Evolutionary conservation across 2,113 vertebrate genomes (phyloP).

Genomic region (Pantherophis guttatus): DNA sequence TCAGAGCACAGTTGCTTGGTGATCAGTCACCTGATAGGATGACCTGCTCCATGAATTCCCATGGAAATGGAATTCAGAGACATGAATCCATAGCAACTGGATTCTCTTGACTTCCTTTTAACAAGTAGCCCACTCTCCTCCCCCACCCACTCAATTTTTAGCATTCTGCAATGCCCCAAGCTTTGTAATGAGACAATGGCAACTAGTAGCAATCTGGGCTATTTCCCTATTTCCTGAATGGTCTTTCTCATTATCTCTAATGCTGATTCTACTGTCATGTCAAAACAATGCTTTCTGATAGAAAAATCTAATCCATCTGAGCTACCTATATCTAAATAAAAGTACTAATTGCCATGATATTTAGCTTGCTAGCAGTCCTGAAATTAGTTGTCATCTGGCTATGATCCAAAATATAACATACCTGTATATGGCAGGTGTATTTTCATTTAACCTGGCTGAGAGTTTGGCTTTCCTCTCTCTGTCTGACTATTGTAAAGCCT

Average conservation of each 20-base stretch:
- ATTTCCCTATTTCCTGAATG: constrained; percentile 28
- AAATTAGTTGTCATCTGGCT: neutral
- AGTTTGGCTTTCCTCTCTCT: neutral
- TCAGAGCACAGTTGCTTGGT: constrained; percentile 48
- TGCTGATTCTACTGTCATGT: constrained; percentile 15
- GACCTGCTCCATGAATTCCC: constrained; percentile 63
- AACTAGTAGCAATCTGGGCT: neutral
- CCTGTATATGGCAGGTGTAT: neutral
- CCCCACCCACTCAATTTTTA: neutral
- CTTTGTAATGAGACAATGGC: neutral
- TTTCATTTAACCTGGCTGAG: neutral
- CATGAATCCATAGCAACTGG: constrained; percentile 70
- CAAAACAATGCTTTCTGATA: constrained; percentile 27
- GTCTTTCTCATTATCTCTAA: constrained; percentile 18
- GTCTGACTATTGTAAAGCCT: neutral
- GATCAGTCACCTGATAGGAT: constrained; percentile 60
- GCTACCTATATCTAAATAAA: neutral
- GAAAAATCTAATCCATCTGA: constrained; percentile 15
- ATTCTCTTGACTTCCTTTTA: constrained; percentile 53
- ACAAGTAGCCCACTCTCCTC: constrained; percentile 36
- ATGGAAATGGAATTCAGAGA: constrained; percentile 55
- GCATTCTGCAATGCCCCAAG: constrained; percentile 11
- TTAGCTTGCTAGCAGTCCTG: neutral
- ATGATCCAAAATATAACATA: neutral
- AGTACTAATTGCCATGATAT: neutral